Evolutionary conservation across 2,888 invertebrate species (phyloP), one percentile per base, ranked within the genome.

Genomic region (Drosophila leonis): DNA sequence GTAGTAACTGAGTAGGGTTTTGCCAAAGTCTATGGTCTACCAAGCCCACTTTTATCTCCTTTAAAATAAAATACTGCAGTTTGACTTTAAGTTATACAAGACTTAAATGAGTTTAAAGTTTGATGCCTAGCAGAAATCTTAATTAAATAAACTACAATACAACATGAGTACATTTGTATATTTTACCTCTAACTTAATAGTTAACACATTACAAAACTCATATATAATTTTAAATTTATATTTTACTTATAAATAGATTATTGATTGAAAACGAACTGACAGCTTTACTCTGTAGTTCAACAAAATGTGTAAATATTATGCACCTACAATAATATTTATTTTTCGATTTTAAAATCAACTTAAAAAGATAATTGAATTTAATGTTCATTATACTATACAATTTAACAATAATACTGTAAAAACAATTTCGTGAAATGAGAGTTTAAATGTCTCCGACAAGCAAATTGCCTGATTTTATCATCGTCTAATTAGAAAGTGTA

Each of bases 401-500:
- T 48, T 24, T n/a, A n/a, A 48, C 29, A 29, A n/a, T 13, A 12
- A 20, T 13, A 13, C 7, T 31, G 48, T 31, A 48, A 31, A 48
- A 48, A 18, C 29, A 29, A n/a, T 29, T 48, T 29, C 15, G 15
- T n/a, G 46, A 29, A 48, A 48, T 48, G n/a, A 48, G 48, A 48
- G 48, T 48, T 31, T n/a, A 18, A 48, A 18, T 31, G 12, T 12
- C 29, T 24, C 18, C 2, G 31, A 31, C 29, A 12, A n/a, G 29
- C 29, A 48, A 31, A 29, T 48, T 48, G 48, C 18, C 29, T 48
- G 48, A 51, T 33, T 20, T 20, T 13, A 35, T 52, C 35, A 46
- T 18, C 51, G 37, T 24, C 15, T 24, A 37, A 51, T 61, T 44
- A 52, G 51, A 52, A 44, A 24, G 8, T 46, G 10, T 29, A 33